These are phyloP conservation scores for Dryadula phaetusa DNA, from an alignment of 2,888 invertebrate species.

Conservation along the genomic window DNA sequence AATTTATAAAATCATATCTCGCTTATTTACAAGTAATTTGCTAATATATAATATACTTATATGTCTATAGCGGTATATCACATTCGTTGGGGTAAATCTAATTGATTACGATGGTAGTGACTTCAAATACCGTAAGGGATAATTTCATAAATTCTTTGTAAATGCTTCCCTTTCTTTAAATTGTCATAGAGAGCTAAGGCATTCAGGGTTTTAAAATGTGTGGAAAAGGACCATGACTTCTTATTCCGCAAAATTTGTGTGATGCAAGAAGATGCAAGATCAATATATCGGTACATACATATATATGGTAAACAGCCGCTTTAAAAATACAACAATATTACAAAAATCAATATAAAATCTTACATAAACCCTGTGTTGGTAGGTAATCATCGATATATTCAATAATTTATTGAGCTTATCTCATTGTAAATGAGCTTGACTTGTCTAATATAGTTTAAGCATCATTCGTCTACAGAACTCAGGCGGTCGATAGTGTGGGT, in stretches of 20 bases:
- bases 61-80: neutral
- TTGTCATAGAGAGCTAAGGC: neutral
- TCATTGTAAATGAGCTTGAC: conserved; percentile 30
- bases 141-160: too few relatives aligned
- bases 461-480: conserved; percentile 27
- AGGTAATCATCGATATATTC: conserved; percentile 4
- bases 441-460: conserved; percentile 25
- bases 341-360: conserved; percentile 20
- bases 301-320: neutral
- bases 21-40: neutral
- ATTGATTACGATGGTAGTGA: neutral
- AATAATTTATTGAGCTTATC: conserved; percentile 32
- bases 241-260: neutral
- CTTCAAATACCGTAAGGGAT: too few relatives aligned
- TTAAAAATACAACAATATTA: conserved; percentile 2
- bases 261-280: neutral
- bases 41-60: neutral
- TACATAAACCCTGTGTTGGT: conserved; percentile 19
- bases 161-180: neutral
- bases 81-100: too few relatives aligned
- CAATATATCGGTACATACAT: neutral
- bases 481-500: conserved; percentile 32
- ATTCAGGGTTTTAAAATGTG: neutral
- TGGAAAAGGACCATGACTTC: neutral
- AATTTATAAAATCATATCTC: neutral